A percentile compares a stretch with the other conserved stretches of the same genome.
Evolutionary conservation across 2,113 vertebrate species (phyloP).

Genomic region (Eptatretus burgeri): DNA sequence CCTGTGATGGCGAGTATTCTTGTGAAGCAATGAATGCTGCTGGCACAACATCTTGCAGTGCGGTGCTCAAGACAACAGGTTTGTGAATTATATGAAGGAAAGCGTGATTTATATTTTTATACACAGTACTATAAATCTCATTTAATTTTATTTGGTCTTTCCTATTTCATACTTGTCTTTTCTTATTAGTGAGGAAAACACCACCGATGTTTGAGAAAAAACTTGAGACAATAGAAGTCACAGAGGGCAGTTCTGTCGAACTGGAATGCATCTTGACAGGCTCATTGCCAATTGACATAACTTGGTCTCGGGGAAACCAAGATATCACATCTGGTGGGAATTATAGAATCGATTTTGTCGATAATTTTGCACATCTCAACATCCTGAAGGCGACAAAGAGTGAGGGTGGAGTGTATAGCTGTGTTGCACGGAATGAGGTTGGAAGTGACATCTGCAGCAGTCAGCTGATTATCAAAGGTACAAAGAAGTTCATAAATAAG

Average conservation of each 20-base stretch:
- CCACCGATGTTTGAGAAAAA: slow-evolving; percentile 78
- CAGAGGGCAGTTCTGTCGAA: slow-evolving; percentile 49
- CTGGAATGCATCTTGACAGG: slow-evolving; percentile 50
- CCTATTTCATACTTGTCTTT: background rate
- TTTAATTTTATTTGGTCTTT: too few relatives aligned
- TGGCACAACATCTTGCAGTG: background rate
- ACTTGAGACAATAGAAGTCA: slow-evolving; percentile 54
- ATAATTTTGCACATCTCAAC: background rate
- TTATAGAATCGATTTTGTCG: slow-evolving; percentile 3
- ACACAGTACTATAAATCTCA: too few relatives aligned
- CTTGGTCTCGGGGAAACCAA: slow-evolving; percentile 25
- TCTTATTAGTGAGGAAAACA: slow-evolving; percentile 36
- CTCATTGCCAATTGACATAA: slow-evolving; percentile 51
- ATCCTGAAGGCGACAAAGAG: background rate
- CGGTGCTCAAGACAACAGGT: background rate
- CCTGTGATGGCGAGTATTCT: background rate
- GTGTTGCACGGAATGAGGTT: background rate
- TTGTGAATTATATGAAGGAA: background rate
- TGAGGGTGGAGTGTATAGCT: slow-evolving; percentile 1
- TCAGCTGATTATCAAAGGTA: background rate
- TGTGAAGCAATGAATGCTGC: background rate
- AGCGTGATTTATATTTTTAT: too few relatives aligned
- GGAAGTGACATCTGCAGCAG: slow-evolving; percentile 4
- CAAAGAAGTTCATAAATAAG: background rate
- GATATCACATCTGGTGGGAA: slow-evolving; percentile 1